These are phyloP conservation scores for Serripes groenlandicus DNA, from an alignment of 2,888 invertebrate genomes.

Conservation along the genomic window DNA sequence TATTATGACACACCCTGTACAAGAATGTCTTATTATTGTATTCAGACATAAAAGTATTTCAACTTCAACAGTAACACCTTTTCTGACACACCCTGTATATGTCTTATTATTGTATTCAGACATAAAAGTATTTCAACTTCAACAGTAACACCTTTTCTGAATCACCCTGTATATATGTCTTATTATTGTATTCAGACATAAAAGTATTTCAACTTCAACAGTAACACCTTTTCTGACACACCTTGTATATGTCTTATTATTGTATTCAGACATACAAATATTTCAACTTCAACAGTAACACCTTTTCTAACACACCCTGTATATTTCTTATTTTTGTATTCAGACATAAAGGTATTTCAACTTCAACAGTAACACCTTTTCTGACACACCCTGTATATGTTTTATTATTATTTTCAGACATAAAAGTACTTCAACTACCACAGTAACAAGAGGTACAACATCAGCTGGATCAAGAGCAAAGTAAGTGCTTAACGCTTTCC, in stretches of 20 bases:
- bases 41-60: background rate
- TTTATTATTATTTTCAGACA: conserved; percentile 66
- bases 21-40: background rate
- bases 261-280: background rate
- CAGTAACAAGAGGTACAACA: conserved; percentile 64
- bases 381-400: too few relatives aligned
- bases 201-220: too few relatives aligned
- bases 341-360: background rate
- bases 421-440: conserved; percentile 62
- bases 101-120: background rate
- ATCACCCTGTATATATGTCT: too few relatives aligned
- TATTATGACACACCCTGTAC: background rate
- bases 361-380: too few relatives aligned
- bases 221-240: too few relatives aligned
- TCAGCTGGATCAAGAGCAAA: conserved; percentile 75
- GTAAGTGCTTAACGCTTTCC: conserved; percentile 66
- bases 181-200: background rate
- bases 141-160: too few relatives aligned
- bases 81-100: too few relatives aligned
- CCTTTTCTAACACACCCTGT: too few relatives aligned
- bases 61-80: too few relatives aligned
- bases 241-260: background rate
- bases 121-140: background rate
- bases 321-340: background rate
- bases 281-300: too few relatives aligned